Evolutionary conservation across 2,888 invertebrate genomes (phyloP).

Genomic region (Saturnia pavonia): DNA sequence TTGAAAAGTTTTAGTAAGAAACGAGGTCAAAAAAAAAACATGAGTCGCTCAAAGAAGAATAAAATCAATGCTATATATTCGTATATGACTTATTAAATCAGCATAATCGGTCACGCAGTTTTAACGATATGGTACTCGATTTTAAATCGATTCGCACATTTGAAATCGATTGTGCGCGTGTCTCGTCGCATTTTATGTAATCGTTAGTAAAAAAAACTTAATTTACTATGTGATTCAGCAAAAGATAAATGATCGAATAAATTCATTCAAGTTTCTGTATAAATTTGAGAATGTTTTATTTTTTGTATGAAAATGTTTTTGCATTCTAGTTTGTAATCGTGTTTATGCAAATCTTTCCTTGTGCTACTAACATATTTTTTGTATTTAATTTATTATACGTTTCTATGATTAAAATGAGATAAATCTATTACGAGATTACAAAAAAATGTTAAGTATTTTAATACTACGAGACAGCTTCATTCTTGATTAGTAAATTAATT

Average conservation of each 20-base stretch:
- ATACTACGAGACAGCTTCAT: not conserved
- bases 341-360: constrained; percentile 7
- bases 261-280: constrained; percentile 11
- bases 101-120: constrained; percentile 37
- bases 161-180: constrained; percentile 48
- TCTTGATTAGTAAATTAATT: not conserved
- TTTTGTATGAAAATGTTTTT: not conserved
- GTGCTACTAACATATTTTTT: constrained; percentile 4
- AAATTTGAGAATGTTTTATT: constrained; percentile 3
- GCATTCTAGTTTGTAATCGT: not conserved
- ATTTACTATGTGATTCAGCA: constrained; percentile 23
- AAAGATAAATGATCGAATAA: constrained; percentile 11
- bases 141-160: constrained; percentile 39
- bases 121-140: constrained; percentile 30
- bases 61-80: not conserved
- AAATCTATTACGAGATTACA: not conserved
- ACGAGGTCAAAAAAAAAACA: not conserved
- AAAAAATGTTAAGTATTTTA: not conserved
- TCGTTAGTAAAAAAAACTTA: constrained; percentile 16
- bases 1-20: not conserved
- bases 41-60: not conserved
- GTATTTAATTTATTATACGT: not conserved
- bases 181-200: constrained; percentile 38
- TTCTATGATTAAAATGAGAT: constrained; percentile 25
- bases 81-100: constrained; percentile 3